These are phyloP conservation scores for Lepidocyrtoides sp. DNA, from an alignment of 2,888 invertebrate species.

Conservation along the genomic window DNA sequence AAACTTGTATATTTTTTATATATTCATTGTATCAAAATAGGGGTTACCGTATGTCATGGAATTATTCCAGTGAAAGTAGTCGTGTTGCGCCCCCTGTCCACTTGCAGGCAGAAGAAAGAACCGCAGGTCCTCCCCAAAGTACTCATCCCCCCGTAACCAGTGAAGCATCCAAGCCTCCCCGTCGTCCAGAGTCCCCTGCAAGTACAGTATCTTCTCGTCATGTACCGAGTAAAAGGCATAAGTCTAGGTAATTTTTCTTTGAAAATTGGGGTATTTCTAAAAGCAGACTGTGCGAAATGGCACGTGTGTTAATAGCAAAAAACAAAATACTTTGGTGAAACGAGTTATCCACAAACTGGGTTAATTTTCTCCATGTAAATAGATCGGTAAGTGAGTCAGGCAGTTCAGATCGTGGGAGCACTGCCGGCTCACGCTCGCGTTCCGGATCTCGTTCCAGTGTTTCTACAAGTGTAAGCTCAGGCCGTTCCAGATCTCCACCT, in stretches of 20 bases:
- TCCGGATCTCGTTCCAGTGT: slow-evolving; percentile 87
- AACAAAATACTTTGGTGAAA: neutral
- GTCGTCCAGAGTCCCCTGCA: slow-evolving; percentile 85
- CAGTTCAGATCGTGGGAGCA: slow-evolving; percentile 86
- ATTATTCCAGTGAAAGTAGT: slow-evolving; percentile 83
- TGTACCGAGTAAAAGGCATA: slow-evolving; percentile 84
- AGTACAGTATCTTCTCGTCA: slow-evolving; percentile 85
- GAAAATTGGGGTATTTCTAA: neutral
- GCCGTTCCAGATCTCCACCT: slow-evolving; percentile 86
- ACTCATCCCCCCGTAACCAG: slow-evolving; percentile 82
- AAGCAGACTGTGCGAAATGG: neutral
- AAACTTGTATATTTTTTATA: neutral
- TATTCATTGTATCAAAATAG: slow-evolving; percentile 54
- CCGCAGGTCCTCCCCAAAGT: slow-evolving; percentile 81
- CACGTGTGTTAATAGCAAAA: neutral
- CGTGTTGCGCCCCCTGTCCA: slow-evolving; percentile 85
- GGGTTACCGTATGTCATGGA: slow-evolving; percentile 84
- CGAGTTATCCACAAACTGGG: too few species aligned
- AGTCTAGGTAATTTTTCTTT: slow-evolving; percentile 83
- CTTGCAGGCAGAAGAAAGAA: slow-evolving; percentile 84
- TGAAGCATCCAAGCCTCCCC: slow-evolving; percentile 84
- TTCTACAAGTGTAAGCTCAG: slow-evolving; percentile 89
- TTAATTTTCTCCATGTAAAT: slow-evolving; percentile 25
- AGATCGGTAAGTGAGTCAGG: slow-evolving; percentile 85
- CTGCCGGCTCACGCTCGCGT: slow-evolving; percentile 86